Percentiles rank a stretch among this genome's conserved stretches.
Evolutionary conservation across 2,888 invertebrate genomes (phyloP).

Genomic region (Laspeyria flexula): DNA sequence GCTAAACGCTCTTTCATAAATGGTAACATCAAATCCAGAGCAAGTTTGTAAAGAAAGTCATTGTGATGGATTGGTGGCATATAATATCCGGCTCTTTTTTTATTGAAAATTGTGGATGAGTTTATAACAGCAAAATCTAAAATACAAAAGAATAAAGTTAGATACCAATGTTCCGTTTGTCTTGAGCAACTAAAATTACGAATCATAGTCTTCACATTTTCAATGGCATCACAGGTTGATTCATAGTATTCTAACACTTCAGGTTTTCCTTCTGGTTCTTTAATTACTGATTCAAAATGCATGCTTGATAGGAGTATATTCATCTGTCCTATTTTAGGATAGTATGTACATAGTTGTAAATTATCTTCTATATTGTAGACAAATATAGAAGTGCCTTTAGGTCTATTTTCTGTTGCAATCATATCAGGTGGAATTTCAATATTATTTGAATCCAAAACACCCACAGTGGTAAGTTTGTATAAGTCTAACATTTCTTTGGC

Average conservation of each 20-base stretch:
- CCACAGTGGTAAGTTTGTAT: conserved; percentile 4
- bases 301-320: not conserved
- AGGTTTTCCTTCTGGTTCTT: not conserved
- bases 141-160: conserved; percentile 5
- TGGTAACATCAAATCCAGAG: conserved; percentile 8
- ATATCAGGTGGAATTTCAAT: conserved; percentile 7
- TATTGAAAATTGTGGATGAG: conserved; percentile 1
- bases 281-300: not conserved
- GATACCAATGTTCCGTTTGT: not conserved
- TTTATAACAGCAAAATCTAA: conserved; percentile 9
- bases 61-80: not conserved
- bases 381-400: conserved; percentile 3
- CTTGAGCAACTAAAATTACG: conserved; percentile 1
- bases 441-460: not conserved
- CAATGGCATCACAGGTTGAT: not conserved
- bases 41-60: conserved; percentile 8
- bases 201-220: not conserved
- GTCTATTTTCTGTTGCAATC: conserved; percentile 1
- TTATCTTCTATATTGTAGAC: conserved; percentile 3
- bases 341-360: conserved; percentile 6
- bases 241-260: conserved; percentile 1
- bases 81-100: conserved; percentile 1
- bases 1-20: conserved; percentile 3
- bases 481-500: conserved; percentile 5
- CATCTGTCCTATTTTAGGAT: not conserved